These are phyloP conservation scores for Leptonema lineaticorne DNA, from an alignment of 1,140 invertebrate species.

Conservation along the genomic window DNA sequence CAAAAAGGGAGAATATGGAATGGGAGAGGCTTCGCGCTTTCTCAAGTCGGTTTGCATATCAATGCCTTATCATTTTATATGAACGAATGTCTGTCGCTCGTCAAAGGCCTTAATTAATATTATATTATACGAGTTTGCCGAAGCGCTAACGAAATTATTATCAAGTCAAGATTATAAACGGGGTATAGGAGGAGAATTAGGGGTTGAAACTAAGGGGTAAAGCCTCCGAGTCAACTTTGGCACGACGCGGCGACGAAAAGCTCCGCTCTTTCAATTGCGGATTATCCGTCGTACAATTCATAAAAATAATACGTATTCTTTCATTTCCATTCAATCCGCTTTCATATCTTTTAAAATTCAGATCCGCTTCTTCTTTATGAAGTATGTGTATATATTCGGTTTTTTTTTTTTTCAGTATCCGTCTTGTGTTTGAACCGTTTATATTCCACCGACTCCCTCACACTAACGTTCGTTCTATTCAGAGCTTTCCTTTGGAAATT, in stretches of 20 bases:
- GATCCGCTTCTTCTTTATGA: no score
- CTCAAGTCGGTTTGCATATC: constrained; percentile 25
- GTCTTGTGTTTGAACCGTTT: no score
- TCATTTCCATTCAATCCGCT: no score
- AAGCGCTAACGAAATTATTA: constrained; percentile 26
- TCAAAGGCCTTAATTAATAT: constrained; percentile 31
- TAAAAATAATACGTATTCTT: no score
- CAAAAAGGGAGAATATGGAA: no score
- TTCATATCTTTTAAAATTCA: no score
- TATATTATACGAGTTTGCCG: constrained; percentile 27
- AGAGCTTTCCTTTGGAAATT: no score
- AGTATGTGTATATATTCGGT: no score
- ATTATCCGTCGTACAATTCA: background rate
- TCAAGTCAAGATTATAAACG: background rate
- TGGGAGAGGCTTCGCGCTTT: background rate
- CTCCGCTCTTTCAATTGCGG: no score
- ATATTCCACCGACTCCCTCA: no score
- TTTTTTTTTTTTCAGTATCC: no score
- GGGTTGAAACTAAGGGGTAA: constrained; percentile 16
- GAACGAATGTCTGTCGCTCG: constrained; percentile 23
- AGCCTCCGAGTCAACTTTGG: background rate
- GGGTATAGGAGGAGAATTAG: background rate
- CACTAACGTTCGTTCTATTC: no score
- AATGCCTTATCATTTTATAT: constrained; percentile 32
- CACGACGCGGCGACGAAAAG: background rate